Base-by-base conservation (phyloP, 2,113 vertebrate genomes). In the Sisor rabdophorus region DNA sequence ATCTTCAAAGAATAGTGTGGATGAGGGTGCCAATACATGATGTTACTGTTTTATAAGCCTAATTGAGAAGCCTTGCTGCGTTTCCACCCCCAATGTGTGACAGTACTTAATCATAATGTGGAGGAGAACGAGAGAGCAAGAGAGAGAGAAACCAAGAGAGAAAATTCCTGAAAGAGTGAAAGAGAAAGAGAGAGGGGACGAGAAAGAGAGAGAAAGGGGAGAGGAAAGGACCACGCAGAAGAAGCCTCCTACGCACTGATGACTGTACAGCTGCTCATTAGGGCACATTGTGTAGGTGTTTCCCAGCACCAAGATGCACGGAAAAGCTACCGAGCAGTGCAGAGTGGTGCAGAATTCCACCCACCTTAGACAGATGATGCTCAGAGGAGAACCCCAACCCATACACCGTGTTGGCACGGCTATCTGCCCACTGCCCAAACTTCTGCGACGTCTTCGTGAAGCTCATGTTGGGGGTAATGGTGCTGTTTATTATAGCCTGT, bases 401-500 rank as follows among this genome's bases (percentile, higher is more conserved):
- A 70, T 83, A 82, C 22, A 82, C 78, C 55, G 80, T 81, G 82
- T 84, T 81, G 77, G 80, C 81, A 12, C 80, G 76, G 60, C 81
- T 83, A 74, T 82, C 80, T 65, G 78, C 79, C 78, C 97, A 99
- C 58, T 99, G 97, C 76, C 97, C 97, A 89, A 99, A 99, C 91
- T 99, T 99, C 92, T 99, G 97, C 63, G 97, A 99, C 88, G 97
- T 99, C 93, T 97, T 99, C 81, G 97, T 99, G 92, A 99, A 99
- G 84, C 95, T 96, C 97, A 99, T 99, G 91, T 98, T 98, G 87
- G 97, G 96, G 81, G 95, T 99, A 91, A 99, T 98, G 86, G 97
- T 98, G 92, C 97, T 99, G 90, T 99, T 99, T 91, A 99, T 98
- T 95, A 99, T 99, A 94, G 96, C 97, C 97, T 99, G 87, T n/a